Evolutionary conservation across 2,113 vertebrate species (phyloP).

Genomic region (Phrynosoma platyrhinos): DNA sequence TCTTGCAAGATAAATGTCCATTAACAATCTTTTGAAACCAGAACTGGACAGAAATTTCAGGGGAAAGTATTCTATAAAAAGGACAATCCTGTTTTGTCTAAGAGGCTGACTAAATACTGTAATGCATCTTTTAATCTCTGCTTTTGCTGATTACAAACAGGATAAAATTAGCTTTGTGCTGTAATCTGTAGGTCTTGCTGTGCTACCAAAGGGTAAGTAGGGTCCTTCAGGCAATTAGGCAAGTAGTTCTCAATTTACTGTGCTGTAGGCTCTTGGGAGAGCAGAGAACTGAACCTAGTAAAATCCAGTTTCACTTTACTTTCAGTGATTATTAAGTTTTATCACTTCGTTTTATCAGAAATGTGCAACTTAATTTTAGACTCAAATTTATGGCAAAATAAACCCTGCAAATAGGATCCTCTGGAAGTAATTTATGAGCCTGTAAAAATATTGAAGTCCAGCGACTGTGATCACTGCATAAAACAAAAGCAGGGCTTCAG

Average conservation of each 20-base stretch:
- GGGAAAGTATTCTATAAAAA: neutral
- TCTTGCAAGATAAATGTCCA: neutral
- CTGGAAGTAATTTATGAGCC: slow-evolving; percentile 41
- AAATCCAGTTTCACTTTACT: slow-evolving; percentile 61
- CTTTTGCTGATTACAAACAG: slow-evolving; percentile 46
- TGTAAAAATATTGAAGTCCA: slow-evolving; percentile 43
- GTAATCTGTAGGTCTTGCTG: slow-evolving; percentile 22
- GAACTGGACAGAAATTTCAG: neutral
- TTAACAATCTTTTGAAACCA: slow-evolving; percentile 31
- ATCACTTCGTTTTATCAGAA: slow-evolving; percentile 66
- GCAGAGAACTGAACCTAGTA: slow-evolving; percentile 45
- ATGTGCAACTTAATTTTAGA: slow-evolving; percentile 70
- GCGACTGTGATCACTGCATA: slow-evolving; percentile 45
- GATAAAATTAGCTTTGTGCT: slow-evolving; percentile 35
- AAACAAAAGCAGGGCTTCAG: slow-evolving; percentile 33
- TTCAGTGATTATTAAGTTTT: slow-evolving; percentile 67
- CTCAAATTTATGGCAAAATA: slow-evolving; percentile 66
- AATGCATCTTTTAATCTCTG: slow-evolving; percentile 42
- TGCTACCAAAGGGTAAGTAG: slow-evolving; percentile 31
- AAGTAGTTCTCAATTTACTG: slow-evolving; percentile 53
- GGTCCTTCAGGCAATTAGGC: slow-evolving; percentile 53
- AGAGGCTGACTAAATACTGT: slow-evolving; percentile 9
- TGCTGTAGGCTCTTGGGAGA: slow-evolving; percentile 41
- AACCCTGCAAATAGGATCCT: slow-evolving; percentile 59
- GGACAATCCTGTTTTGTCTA: slow-evolving; percentile 1